phyloP scores from a whole-genome alignment of 1,140 invertebrate species.

The Ceratoteleas bidentatus region DNA sequence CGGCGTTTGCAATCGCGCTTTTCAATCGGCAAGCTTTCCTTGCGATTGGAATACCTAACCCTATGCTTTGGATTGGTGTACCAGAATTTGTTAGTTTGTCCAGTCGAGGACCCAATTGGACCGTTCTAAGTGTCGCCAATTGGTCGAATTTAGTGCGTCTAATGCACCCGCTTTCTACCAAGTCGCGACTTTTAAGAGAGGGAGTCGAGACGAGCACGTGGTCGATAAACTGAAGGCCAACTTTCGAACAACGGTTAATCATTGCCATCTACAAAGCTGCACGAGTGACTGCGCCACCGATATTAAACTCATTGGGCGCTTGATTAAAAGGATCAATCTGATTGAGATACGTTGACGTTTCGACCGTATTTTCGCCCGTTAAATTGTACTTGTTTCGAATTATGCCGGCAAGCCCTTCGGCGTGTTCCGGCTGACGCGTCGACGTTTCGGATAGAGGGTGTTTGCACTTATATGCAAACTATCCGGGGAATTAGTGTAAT shows the following conservation, averaged over 20 bases:
- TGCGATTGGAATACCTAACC: no score
- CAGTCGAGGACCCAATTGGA: no score
- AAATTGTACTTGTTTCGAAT: conserved; percentile 27
- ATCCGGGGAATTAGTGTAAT: neutral
- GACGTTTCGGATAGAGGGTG: neutral
- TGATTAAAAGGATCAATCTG: conserved; percentile 43
- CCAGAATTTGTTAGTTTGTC: neutral
- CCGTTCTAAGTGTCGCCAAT: neutral
- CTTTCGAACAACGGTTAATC: conserved; percentile 58
- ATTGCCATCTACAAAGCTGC: conserved; percentile 40
- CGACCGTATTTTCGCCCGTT: conserved; percentile 10
- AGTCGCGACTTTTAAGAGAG: conserved; percentile 33
- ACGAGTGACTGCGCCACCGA: conserved; percentile 21
- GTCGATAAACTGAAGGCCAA: conserved; percentile 58
- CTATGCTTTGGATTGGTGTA: no score
- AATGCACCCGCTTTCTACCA: conserved; percentile 46
- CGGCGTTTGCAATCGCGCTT: neutral
- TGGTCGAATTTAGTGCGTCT: conserved; percentile 32
- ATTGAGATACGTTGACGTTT: conserved; percentile 38
- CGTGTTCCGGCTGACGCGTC: neutral
- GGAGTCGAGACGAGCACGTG: conserved; percentile 55
- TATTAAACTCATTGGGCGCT: conserved; percentile 29
- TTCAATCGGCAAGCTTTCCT: conserved; percentile 4
- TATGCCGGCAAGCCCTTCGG: conserved; percentile 7
- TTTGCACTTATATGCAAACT: neutral